A percentile compares a stretch with the other conserved stretches of the same genome.
Evolutionary conservation across 2,888 invertebrate genomes (phyloP).

Genomic region (Homarus gammarus): DNA sequence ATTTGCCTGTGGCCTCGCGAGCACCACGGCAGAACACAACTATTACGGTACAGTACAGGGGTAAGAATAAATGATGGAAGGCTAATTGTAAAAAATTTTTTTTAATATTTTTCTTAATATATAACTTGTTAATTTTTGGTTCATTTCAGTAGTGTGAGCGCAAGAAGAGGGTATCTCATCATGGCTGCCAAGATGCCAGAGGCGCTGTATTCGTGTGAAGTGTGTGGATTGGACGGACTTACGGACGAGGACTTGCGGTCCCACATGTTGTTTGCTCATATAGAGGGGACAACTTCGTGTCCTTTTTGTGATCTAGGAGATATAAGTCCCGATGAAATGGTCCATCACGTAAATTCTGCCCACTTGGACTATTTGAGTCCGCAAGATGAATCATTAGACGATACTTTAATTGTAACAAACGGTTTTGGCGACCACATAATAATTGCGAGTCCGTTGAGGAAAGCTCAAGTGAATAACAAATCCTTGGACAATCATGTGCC

Average conservation of each 20-base stretch:
- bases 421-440: slow-evolving; percentile 65
- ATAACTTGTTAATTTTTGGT: background rate
- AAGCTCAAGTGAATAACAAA: slow-evolving; percentile 17
- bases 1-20: too few relatives aligned
- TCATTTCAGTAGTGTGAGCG: slow-evolving; percentile 24
- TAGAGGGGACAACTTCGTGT: slow-evolving; percentile 88
- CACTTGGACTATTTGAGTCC: slow-evolving; percentile 91
- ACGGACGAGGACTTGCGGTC: slow-evolving; percentile 83
- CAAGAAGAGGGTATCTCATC: background rate
- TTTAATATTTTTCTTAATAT: background rate
- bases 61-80: too few relatives aligned
- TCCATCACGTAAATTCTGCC: slow-evolving; percentile 90
- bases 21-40: too few relatives aligned
- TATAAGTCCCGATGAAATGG: slow-evolving; percentile 86
- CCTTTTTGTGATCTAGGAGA: slow-evolving; percentile 90
- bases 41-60: too few relatives aligned
- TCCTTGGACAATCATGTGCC: slow-evolving; percentile 62
- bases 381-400: slow-evolving; percentile 83
- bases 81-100: too few relatives aligned
- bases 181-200: slow-evolving; percentile 63
- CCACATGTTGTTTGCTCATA: slow-evolving; percentile 88
- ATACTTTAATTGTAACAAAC: slow-evolving; percentile 83
- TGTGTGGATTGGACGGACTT: slow-evolving; percentile 90
- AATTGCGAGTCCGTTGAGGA: slow-evolving; percentile 26
- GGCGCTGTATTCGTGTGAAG: slow-evolving; percentile 85